phyloP scores from a whole-genome alignment of 2,888 invertebrate genomes.

The Deilephila elpenor region DNA sequence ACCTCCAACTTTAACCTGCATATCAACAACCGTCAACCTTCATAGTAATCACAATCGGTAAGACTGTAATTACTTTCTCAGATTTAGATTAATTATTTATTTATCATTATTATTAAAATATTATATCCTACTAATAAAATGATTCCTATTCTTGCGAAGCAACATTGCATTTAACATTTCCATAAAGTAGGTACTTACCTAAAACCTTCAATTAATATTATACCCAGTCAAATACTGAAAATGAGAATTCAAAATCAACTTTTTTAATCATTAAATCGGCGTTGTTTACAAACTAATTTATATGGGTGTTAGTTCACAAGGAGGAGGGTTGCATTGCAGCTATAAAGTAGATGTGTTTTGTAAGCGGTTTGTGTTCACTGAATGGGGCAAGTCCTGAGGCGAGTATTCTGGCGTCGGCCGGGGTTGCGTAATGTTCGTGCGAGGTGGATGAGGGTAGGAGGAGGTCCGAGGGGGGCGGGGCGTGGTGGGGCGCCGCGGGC shows the following conservation, averaged over 20 bases:
- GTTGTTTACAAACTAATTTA: not conserved
- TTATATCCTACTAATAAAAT: too few species aligned
- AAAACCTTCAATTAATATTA: not conserved
- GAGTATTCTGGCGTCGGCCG: constrained; percentile 29
- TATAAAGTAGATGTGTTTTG: constrained; percentile 51
- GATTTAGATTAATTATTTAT: too few species aligned
- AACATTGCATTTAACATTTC: not conserved
- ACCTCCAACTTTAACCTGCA: too few species aligned
- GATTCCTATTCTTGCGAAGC: too few species aligned
- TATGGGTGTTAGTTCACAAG: not conserved
- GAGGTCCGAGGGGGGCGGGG: constrained; percentile 51
- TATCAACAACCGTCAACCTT: too few species aligned
- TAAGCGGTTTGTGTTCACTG: constrained; percentile 63
- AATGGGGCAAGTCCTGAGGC: constrained; percentile 55
- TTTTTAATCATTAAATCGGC: not conserved
- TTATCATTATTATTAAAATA: too few species aligned
- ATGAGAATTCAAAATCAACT: not conserved
- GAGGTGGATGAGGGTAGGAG: constrained; percentile 72
- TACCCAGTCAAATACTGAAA: not conserved
- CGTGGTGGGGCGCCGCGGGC: constrained; percentile 72
- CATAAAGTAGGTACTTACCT: not conserved
- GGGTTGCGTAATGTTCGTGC: constrained; percentile 69
- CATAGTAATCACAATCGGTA: too few species aligned
- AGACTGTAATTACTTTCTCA: too few species aligned
- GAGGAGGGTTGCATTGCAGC: constrained; percentile 45